Percentiles rank a stretch among this genome's conserved stretches.
Conservation (phyloP, 2,113 vertebrate genomes). For the Passer montanus region DNA sequence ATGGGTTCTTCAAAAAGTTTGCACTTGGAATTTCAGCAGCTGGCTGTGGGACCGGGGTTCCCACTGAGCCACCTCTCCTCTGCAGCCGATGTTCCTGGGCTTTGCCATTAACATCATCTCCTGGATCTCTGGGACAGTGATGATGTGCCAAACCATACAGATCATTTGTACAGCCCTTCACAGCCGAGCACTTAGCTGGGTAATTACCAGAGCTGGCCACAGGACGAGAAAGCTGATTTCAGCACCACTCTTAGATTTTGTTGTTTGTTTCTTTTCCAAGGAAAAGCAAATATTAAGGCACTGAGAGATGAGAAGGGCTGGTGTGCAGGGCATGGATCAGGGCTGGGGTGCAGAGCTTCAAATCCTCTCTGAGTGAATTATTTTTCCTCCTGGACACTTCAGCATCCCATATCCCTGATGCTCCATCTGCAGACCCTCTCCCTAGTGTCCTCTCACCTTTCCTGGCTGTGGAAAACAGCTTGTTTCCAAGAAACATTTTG, state of each 20-base stretch:
- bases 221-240: not conserved
- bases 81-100: not conserved
- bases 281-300: not conserved
- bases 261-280: not conserved
- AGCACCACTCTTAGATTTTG: not conserved
- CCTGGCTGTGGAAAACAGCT: slow-evolving; percentile 16
- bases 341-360: not conserved
- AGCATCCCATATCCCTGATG: not conserved
- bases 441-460: slow-evolving; percentile 27
- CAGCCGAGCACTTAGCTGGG: not conserved
- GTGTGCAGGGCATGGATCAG: not conserved
- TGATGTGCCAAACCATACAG: not conserved
- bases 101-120: not conserved
- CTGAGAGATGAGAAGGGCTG: not conserved
- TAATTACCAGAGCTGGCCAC: not conserved
- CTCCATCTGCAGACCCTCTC: slow-evolving; percentile 14
- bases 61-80: not conserved
- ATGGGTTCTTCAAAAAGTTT: not conserved
- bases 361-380: not conserved
- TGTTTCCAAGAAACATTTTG: slow-evolving; percentile 26
- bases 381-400: not conserved
- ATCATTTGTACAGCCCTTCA: not conserved
- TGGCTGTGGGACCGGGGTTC: not conserved
- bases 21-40: fast-evolving
- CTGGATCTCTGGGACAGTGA: not conserved